Percentiles rank a stretch among this genome's conserved stretches.
Evolutionary conservation across 2,113 vertebrate genomes (phyloP).

Genomic region (Nannobrachium achirus): DNA sequence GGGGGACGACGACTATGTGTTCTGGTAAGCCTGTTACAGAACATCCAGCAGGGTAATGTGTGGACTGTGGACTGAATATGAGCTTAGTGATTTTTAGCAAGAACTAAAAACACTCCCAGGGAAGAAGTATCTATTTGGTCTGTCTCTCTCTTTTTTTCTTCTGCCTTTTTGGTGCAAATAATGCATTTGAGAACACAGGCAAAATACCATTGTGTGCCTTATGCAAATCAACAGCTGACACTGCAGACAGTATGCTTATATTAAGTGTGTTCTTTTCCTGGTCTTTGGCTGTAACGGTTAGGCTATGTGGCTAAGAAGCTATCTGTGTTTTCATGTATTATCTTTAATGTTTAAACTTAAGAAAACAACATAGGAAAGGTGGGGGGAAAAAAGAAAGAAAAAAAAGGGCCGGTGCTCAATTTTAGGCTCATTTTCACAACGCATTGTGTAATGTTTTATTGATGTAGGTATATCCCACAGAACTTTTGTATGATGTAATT

Average conservation of each 20-base stretch:
- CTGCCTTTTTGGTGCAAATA: neutral
- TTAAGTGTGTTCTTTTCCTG: constrained; percentile 69
- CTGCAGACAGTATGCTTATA: constrained; percentile 70
- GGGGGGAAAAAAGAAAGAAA: too few relatives aligned
- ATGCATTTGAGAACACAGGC: neutral
- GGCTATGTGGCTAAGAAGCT: constrained; percentile 8
- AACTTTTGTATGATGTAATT: constrained; percentile 55
- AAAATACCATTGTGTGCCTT: neutral
- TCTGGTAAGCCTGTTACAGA: constrained; percentile 50
- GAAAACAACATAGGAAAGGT: constrained; percentile 54
- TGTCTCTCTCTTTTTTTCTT: neutral
- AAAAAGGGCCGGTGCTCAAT: constrained; percentile 20
- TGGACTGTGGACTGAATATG: constrained; percentile 54
- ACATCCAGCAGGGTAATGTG: constrained; percentile 64
- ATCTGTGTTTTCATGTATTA: constrained; percentile 65
- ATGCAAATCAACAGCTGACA: constrained; percentile 16
- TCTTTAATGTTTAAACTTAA: constrained; percentile 84
- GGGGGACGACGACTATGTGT: too few relatives aligned
- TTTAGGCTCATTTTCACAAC: constrained; percentile 17
- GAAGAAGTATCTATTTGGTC: constrained; percentile 15
- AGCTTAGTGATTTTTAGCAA: constrained; percentile 12
- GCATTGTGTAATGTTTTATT: constrained; percentile 43
- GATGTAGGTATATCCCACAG: constrained; percentile 46
- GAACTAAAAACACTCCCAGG: constrained; percentile 11
- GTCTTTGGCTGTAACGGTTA: constrained; percentile 13